Evolutionary conservation across 2,113 vertebrate genomes (phyloP), one percentile per base, ranked within the genome.

Genomic region (Thamnaconus septentrionalis): DNA sequence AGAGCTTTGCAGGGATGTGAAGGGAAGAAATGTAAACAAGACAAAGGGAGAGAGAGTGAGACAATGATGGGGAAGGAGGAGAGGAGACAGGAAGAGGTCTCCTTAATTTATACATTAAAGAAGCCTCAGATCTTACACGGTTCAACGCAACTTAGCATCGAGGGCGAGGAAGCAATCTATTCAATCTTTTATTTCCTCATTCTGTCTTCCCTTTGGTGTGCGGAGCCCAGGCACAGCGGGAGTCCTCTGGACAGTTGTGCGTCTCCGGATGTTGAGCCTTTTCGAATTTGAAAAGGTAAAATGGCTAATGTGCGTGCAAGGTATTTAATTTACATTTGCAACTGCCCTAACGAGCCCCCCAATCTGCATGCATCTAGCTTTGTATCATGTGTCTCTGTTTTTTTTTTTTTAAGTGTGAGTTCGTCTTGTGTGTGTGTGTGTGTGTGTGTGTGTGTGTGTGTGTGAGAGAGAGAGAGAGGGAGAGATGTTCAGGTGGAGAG

Each of bases 401-500:
- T 31, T 31, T 31, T 31, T 31, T 31, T 31, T 31, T 31, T 31
- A 31, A 31, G 18, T 31, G 18, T 2, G 2, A 31, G 18, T 2
- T 31, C 18, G 18, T 31, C 56, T 72, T 72, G 59, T 76, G 81
- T 81, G 41, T 49, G 56, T 49, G 62, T 18, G 66, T 56, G 48
- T 7, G 18, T 10, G 57, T 61, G 61, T 40, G 61, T 53, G 50
- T 66, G 18, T 64, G 69, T 63, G 67, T 67, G 68, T 63, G 69
- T 64, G 58, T 78, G 79, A 31, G 18, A 31, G 18, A 2, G 18
- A 31, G 18, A 31, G 18, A 31, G 18, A 31, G 18, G 18, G 18
- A 31, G 18, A 31, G 18, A 86, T 85, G 76, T 88, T 88, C 85
- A 90, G 89, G 89, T 89, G 78, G 83, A 89, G 77, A 85, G 87